A percentile compares a stretch with the other conserved stretches of the same genome.
Conservation (phyloP, 92 coral and sea anemone genomes). For the Pocillopora meandrina region DNA sequence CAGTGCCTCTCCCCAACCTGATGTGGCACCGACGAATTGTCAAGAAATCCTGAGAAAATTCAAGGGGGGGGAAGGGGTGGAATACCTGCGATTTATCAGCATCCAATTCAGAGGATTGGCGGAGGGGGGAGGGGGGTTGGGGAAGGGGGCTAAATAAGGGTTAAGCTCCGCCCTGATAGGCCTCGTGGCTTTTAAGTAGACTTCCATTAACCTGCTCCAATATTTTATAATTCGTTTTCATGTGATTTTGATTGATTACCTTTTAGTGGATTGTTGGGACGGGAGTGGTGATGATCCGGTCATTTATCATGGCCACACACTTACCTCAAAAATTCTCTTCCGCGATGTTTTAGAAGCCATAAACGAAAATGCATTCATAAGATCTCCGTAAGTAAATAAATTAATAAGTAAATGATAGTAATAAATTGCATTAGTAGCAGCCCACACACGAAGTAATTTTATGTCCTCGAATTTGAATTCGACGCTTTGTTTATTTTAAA, state of each 20-base stretch:
- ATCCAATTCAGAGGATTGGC: too few species aligned
- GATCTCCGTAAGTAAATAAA: slow-evolving; percentile 78
- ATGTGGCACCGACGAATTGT: too few species aligned
- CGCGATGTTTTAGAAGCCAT: slow-evolving; percentile 86
- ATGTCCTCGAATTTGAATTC: background rate
- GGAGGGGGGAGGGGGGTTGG: too few species aligned
- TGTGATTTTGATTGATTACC: background rate
- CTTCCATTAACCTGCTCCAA: too few species aligned
- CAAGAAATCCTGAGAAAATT: too few species aligned
- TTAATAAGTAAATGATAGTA: background rate
- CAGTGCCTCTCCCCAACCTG: too few species aligned
- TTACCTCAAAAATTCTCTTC: slow-evolving; percentile 88
- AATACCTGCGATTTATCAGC: too few species aligned
- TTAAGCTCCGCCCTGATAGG: too few species aligned
- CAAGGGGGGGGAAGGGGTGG: too few species aligned
- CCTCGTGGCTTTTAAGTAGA: too few species aligned
- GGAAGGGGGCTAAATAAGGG: too few species aligned
- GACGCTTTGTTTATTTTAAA: background rate
- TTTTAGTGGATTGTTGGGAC: slow-evolving; percentile 98
- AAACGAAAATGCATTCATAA: slow-evolving; percentile 80
- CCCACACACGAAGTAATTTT: too few species aligned
- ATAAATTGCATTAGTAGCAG: background rate
- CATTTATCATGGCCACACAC: slow-evolving; percentile 94
- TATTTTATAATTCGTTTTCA: background rate
- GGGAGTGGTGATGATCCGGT: slow-evolving; percentile 93